Evolutionary conservation across 2,113 vertebrate genomes (phyloP), one percentile per base, ranked within the genome.

Genomic region (Alouatta palliata): DNA sequence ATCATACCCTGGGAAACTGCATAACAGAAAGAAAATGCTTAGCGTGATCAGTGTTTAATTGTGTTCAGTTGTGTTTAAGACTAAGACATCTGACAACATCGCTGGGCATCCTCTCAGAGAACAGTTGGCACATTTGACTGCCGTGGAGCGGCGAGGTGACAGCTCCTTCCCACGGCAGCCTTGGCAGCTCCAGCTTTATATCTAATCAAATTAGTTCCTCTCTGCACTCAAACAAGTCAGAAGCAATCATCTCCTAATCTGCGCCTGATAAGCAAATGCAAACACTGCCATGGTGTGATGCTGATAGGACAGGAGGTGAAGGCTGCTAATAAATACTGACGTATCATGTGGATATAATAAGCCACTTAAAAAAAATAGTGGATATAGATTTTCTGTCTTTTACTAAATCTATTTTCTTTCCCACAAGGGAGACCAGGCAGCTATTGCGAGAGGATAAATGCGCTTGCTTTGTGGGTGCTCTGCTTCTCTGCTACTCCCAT

Each of bases 381-480:
- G 94, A 20, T 97, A 97, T 97, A 95, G 98, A 98, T 98, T 98
- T 98, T 98, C 97, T 97, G 96, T 97, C 97, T 98, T 96, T 97
- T 90, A 86, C 56, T 64, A 96, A 97, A 97, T 98, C 96, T 56
- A 94, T 98, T 97, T 98, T 98, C 91, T 98, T 86, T 92, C 96
- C 92, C 37, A 91, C 68, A 80, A 93, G 90, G 90, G 40, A 97
- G 71, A 64, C 83, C 75, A 54, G 90, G 80, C 35, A n/a, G 23
- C 23, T 19, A 9, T 13, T 40, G 96, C 89, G 87, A 87, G 90
- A 94, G 81, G 70, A 93, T 80, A 85, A 84, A 19, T 0, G 10
- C 23, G 71, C 83, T 76, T 76, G 87, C 95, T 96, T 96, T 82
- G 49, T 75, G 96, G 77, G 81, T 1, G 8, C 80, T 83, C 1